Evolutionary conservation across 2,797 vertebrate species (phyloP).

Genomic region (Coreius guichenoti): DNA sequence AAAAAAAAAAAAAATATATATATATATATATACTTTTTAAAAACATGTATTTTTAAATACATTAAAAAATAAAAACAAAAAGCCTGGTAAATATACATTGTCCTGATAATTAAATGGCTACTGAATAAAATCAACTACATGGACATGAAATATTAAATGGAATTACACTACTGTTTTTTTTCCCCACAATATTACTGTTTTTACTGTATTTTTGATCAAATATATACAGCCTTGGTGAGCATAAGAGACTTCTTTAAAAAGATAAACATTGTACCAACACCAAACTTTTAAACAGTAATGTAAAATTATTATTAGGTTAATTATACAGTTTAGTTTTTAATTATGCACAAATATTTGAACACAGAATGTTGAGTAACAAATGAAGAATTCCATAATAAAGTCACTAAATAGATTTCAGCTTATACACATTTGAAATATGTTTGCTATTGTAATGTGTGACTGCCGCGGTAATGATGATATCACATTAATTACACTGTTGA

Average conservation of each 20-base stretch:
- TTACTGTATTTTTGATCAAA: neutral
- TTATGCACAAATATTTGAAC: neutral
- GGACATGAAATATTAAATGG: neutral
- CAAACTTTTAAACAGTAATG: neutral
- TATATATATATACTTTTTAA: no score
- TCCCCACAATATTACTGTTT: neutral
- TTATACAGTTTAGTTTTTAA: neutral
- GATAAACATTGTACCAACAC: no score
- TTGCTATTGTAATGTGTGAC: neutral
- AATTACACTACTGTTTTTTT: neutral
- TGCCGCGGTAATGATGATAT: neutral
- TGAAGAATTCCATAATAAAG: neutral
- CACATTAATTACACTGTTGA: conserved; percentile 8
- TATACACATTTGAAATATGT: neutral
- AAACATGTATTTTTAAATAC: neutral
- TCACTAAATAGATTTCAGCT: neutral
- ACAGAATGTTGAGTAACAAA: neutral
- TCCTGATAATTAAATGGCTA: neutral
- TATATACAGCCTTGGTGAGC: neutral
- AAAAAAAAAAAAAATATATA: neutral
- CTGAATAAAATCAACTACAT: neutral
- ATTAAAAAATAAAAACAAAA: no score
- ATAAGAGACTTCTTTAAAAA: neutral
- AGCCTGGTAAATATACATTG: neutral
- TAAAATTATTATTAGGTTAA: neutral